Evolutionary conservation across 2,113 vertebrate species (phyloP).

Genomic region (Daubentonia madagascariensis): DNA sequence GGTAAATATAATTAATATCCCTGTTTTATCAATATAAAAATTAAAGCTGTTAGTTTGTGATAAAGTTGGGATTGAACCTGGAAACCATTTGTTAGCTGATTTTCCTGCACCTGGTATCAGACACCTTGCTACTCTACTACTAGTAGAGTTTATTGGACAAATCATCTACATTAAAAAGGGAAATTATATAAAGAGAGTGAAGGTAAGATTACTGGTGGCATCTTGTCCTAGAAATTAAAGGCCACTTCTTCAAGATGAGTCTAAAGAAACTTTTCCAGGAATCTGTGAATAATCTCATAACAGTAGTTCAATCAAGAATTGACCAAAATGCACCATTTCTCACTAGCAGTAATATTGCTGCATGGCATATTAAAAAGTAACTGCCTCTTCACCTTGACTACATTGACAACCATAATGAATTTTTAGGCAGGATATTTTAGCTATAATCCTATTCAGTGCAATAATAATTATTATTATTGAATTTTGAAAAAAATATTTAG

Average conservation of each 20-base stretch:
- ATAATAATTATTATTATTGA: neutral
- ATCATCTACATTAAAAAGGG: neutral
- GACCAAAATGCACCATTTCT: neutral
- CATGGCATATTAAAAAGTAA: neutral
- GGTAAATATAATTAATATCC: neutral
- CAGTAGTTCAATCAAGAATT: neutral
- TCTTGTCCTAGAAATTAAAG: neutral
- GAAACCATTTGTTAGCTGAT: neutral
- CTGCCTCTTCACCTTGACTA: neutral
- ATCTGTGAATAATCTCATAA: neutral
- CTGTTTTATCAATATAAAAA: neutral
- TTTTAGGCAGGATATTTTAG: neutral
- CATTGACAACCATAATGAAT: neutral
- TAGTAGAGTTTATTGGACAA: neutral
- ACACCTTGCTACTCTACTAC: neutral
- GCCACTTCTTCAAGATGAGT: neutral
- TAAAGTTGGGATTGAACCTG: neutral
- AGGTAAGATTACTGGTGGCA: neutral
- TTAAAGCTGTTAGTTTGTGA: neutral
- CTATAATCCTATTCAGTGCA: neutral
- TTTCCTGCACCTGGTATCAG: neutral
- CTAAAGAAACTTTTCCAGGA: neutral
- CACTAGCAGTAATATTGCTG: neutral
- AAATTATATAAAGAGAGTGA: neutral
- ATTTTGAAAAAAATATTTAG: neutral